Conservation (phyloP, 2,888 invertebrate genomes). For the Apotomis betuletana region DNA sequence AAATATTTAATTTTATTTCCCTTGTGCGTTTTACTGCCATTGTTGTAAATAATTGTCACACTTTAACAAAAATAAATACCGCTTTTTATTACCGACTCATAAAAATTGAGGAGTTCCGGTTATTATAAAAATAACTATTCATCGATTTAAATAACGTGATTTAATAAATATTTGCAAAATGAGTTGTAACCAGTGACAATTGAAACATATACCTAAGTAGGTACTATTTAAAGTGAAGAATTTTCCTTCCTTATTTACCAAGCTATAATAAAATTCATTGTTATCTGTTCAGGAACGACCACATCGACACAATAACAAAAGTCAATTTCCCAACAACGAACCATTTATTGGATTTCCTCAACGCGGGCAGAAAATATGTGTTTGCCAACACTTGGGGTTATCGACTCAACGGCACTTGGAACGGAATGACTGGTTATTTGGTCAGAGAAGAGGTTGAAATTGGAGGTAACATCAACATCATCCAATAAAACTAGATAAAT, state of each 20-base stretch:
- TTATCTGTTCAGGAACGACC: constrained; percentile 64
- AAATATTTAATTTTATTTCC: too few species aligned
- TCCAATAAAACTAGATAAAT: background rate
- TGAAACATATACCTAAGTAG: background rate
- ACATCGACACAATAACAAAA: constrained; percentile 85
- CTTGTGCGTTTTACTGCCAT: too few species aligned
- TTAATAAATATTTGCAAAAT: constrained; percentile 51
- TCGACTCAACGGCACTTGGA: constrained; percentile 83
- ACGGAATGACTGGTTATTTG: constrained; percentile 86
- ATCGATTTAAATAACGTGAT: too few species aligned
- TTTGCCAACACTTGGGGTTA: constrained; percentile 86
- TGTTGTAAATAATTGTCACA: too few species aligned
- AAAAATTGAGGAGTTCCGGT: too few species aligned
- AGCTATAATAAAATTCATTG: constrained; percentile 9
- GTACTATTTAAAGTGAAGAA: background rate
- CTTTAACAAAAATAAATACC: too few species aligned
- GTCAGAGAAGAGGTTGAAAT: constrained; percentile 84
- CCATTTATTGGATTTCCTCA: constrained; percentile 82
- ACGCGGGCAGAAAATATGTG: constrained; percentile 80
- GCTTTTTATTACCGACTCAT: too few species aligned
- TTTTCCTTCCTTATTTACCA: constrained; percentile 5
- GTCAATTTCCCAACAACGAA: constrained; percentile 85
- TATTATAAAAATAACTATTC: too few species aligned
- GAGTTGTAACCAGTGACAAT: background rate
- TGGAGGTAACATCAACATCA: constrained; percentile 71